A percentile compares a stretch with the other conserved stretches of the same genome.
phyloP scores from a whole-genome alignment of 2,888 invertebrate genomes.

The Gastrophysa polygoni region DNA sequence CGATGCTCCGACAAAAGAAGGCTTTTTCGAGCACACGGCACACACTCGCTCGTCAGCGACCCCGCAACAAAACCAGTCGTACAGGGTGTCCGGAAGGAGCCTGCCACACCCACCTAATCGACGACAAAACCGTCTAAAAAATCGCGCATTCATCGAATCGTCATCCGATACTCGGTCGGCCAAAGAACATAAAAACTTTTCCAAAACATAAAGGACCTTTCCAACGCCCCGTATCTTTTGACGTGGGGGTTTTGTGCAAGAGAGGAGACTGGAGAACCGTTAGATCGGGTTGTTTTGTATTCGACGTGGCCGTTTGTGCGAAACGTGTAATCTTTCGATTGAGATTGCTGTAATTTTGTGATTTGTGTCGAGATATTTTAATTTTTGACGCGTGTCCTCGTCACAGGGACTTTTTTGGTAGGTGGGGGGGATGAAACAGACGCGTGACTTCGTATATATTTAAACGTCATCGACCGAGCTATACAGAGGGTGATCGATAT shows the following conservation, averaged over 20 bases:
- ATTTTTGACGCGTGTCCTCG: slow-evolving; percentile 55
- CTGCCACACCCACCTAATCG: slow-evolving; percentile 52
- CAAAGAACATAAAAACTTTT: slow-evolving; percentile 46
- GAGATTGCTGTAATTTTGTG: slow-evolving; percentile 56
- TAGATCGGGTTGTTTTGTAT: slow-evolving; percentile 52
- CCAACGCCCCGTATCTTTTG: slow-evolving; percentile 50
- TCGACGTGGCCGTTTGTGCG: slow-evolving; percentile 28
- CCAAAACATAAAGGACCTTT: slow-evolving; percentile 36
- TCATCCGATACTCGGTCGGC: slow-evolving; percentile 52
- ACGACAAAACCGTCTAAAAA: slow-evolving; percentile 53
- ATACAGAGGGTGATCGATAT: background rate
- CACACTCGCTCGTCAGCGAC: background rate
- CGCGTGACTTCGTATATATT: background rate
- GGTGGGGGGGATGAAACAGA: background rate
- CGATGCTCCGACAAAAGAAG: background rate
- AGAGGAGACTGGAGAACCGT: slow-evolving; percentile 46
- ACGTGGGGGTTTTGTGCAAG: slow-evolving; percentile 48
- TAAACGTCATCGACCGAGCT: no score
- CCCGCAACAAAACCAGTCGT: slow-evolving; percentile 27
- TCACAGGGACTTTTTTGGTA: background rate
- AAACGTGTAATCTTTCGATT: slow-evolving; percentile 52
- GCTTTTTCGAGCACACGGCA: background rate
- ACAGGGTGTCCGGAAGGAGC: slow-evolving; percentile 55
- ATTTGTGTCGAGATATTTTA: slow-evolving; percentile 55
- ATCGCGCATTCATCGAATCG: slow-evolving; percentile 52